Base-by-base conservation (phyloP, 2,888 invertebrate species). In the Clivina fossor region DNA sequence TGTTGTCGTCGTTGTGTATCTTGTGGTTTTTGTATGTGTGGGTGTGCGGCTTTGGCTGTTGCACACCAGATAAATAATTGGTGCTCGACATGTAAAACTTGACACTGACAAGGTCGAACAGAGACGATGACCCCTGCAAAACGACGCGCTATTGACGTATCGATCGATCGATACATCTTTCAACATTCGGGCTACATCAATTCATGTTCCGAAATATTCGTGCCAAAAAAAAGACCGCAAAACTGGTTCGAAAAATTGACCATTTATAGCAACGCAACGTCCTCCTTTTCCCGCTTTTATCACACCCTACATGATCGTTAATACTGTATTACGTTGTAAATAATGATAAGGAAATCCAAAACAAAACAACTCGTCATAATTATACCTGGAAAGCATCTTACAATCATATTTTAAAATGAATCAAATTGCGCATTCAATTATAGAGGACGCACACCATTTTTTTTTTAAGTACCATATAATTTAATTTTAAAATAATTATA, bases 91-190 rank as follows among this genome's bases (percentile, higher is more conserved):
- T 54, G 37, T 35, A 59, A 59, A 46, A 56, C 56, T 49, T 51
- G 58, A 58, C 59, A 70, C 66, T 70, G 70, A 63, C 71, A 72
- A 72, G 72, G 72, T 71, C 70, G 69, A 59, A 33, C 60, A 69
- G 71, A 69, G 48, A 20, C 48, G 48, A 48, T 48, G 48, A 48
- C 35, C 48, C 26, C 37, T 16, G 20, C 46, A 13, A 37, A 35
- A 33, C 19, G 22, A 40, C 37, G 11, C 37, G 28, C 33, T 37
- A 15, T 24, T 48, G 19, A 48, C 37, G 35, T 20, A 37, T 35
- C 22, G 35, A 22, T 37, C 26, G 7, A 48, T 48, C 48, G 19
- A 33, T 47, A 33, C 19, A 19, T 20, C 11, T 13, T 15, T 33
- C n/a, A 3, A 11, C 8, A 9, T 33, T 33, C 33, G 5, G 5